Evolutionary conservation across 2,113 vertebrate genomes (phyloP), one percentile per base, ranked within the genome.

Genomic region (Asarcornis scutulata): DNA sequence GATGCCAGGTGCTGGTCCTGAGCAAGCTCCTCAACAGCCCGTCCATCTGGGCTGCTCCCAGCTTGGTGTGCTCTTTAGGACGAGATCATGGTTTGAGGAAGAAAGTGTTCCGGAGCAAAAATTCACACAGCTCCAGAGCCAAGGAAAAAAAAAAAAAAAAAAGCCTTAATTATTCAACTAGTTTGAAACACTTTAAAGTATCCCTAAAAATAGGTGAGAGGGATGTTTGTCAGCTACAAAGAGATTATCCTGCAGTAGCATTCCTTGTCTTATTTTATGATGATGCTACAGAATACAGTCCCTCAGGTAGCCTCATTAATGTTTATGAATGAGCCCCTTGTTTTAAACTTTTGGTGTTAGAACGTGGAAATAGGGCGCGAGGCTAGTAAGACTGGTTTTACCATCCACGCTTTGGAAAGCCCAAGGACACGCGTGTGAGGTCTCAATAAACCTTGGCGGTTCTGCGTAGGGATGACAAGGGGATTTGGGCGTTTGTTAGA

Each of bases 131-230:
- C 38, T 78, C 38, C 50, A 69, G 50, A 93, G 40, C n/a, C 21
- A 58, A 75, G 58, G 64, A 63, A 76, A 82, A 91, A 76, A 82
- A 85, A 83, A 38, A 38, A 38, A 91, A 91, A 63, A 60, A n/a
- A 63, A 73, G 22, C 36, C 42, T 87, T 96, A 96, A 96, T 96
- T 96, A 94, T 91, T 96, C 90, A 89, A 84, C 62, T 92, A 91
- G 83, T 91, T 96, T 87, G 55, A 89, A 95, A 87, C 38, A 78
- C 96, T 94, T 95, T 75, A 95, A 97, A 96, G 88, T 87, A 96
- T 96, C 95, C 86, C 94, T 97, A 96, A 96, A 96, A 97, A 97
- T 97, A 96, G 96, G 93, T 38, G 69, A 92, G 72, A 86, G 44
- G 62, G 80, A 79, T 93, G 81, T 84, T 96, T 94, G 67, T 94